Conservation (phyloP, 1,140 invertebrate genomes). For the Varroa destructor region DNA sequence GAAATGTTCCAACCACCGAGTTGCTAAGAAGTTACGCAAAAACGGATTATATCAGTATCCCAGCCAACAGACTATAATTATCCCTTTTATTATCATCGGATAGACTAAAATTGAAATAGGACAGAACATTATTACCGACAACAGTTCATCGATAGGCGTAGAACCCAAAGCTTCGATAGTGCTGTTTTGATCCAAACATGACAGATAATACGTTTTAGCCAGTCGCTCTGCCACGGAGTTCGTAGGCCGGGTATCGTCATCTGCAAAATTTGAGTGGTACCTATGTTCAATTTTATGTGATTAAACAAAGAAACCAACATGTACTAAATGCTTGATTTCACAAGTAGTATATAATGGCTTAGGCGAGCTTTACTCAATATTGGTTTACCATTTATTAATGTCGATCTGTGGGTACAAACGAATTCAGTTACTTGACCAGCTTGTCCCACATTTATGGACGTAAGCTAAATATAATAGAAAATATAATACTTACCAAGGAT, state of each 20-base stretch:
- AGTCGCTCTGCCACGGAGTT: conserved; percentile 69
- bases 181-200: conserved; percentile 82
- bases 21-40: conserved; percentile 31
- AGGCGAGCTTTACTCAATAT: no score
- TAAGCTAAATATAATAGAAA: background rate
- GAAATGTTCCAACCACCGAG: conserved; percentile 37
- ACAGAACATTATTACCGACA: conserved; percentile 43
- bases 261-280: conserved; percentile 17
- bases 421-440: no score
- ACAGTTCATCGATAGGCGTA: conserved; percentile 60
- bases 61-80: no score
- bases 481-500: conserved; percentile 49
- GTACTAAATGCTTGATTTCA: background rate
- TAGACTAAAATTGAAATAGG: background rate
- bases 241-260: conserved; percentile 27
- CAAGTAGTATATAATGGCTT: background rate
- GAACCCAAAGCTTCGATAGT: conserved; percentile 68
- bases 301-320: conserved; percentile 22
- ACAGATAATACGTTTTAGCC: conserved; percentile 74
- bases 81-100: no score
- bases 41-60: no score
- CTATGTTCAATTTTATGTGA: conserved; percentile 2
- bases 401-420: no score
- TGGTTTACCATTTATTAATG: no score
- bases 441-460: no score